Conservation (phyloP, 2,113 vertebrate species). For the Sclerurus mexicanus region DNA sequence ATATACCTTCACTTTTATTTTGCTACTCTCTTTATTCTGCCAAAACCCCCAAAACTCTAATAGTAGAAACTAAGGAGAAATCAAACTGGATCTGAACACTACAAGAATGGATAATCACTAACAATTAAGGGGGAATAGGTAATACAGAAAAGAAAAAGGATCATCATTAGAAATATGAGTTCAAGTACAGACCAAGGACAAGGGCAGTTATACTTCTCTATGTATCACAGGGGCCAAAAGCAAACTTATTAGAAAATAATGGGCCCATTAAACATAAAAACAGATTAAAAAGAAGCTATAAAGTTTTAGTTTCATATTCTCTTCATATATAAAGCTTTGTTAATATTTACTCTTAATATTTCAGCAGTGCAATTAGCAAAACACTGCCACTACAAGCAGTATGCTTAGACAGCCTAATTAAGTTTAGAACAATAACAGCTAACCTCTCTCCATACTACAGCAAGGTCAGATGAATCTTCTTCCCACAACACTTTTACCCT, state of each 20-base stretch:
- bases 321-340: not conserved
- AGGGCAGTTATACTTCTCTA: not conserved
- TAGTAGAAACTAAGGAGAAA: not conserved
- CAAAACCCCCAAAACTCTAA: not conserved
- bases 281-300: not conserved
- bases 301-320: not conserved
- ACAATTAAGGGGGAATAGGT: not conserved
- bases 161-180: not conserved
- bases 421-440: not conserved
- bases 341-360: not conserved
- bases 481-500: not conserved
- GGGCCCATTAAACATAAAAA: not conserved
- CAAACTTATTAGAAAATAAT: not conserved
- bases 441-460: not conserved
- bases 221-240: not conserved
- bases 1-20: not conserved
- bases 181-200: not conserved
- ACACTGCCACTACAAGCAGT: not conserved
- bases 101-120: not conserved
- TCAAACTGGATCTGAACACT: not conserved
- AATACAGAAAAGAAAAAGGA: not conserved
- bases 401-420: not conserved
- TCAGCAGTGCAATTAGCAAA: not conserved
- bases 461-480: not conserved
- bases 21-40: not conserved